Evolutionary conservation across 2,888 invertebrate genomes (phyloP), one percentile per base, ranked within the genome.

Genomic region (Agrochola lychnidis): DNA sequence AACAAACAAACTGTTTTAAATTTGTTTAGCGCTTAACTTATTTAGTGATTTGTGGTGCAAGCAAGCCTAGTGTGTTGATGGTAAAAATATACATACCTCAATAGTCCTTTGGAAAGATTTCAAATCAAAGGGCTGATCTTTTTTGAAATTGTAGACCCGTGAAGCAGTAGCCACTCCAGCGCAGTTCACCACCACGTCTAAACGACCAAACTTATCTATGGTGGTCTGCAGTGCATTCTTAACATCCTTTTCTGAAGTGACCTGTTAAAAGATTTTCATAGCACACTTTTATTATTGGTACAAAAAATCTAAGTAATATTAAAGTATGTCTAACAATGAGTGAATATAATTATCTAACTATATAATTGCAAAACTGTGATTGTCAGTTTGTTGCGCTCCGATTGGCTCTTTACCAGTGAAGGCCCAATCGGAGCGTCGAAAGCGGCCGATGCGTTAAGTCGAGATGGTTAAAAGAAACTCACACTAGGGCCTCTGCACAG

Each of bases 131-230:
- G 99, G 97, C 30, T 94, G 87, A n/a, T 98, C 97, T 92, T 99
- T 99, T 84, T 98, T 98, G 90, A 98, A 98, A 94, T 99, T 99
- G 93, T 98, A 99, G 0, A 98, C 98, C 91, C 99, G 98, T 81
- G 97, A 97, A 0, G 99, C 99, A 0, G 98, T 97, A 0, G 98
- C 99, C 70, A 99, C 97, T 16, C 99, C 99, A 40, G 99, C 99
- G 96, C 99, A 99, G 93, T 99, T 99, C 0, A 99, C 98, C 0
- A 98, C 97, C 48, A 98, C 98, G 94, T 99, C 98, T 66, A 99
- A 95, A 73, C 98, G 97, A 0, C 99, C 98, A 95, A 99, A 99
- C 89, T 98, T 98, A 9, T 98, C 97, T 91, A 98, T 97, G 0
- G 98, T 97, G 22, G 97, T 90, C 64, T 98, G 97, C 45, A 99